A percentile compares a stretch with the other conserved stretches of the same genome.
phyloP scores from a whole-genome alignment of 2,797 vertebrate genomes.

The Girardinus metallicus region DNA sequence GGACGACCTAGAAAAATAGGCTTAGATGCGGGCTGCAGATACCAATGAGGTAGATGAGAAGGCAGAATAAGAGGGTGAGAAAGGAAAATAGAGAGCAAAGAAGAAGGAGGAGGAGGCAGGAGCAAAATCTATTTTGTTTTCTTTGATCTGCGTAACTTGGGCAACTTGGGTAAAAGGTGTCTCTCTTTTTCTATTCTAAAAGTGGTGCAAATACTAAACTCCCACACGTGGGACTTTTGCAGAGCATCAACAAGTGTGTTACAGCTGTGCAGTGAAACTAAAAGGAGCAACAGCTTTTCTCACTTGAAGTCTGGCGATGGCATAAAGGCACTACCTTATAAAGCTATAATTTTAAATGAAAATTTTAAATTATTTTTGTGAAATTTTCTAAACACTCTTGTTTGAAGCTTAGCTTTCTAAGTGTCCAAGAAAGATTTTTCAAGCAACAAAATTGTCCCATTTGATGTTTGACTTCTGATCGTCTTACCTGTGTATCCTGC shows the following conservation, averaged over 20 bases:
- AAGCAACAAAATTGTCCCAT: not conserved
- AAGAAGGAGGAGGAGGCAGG: conserved; percentile 18
- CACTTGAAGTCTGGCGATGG: not conserved
- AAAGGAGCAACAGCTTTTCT: not conserved
- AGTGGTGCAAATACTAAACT: conserved; percentile 41
- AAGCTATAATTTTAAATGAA: not conserved
- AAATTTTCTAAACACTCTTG: not conserved
- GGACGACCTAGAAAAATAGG: conserved; percentile 81
- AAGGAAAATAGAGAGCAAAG: conserved; percentile 20
- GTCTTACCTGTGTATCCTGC: conserved; percentile 97
- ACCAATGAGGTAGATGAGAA: conserved; percentile 68
- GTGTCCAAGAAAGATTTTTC: not conserved
- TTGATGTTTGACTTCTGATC: not conserved
- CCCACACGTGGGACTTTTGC: conserved; percentile 44
- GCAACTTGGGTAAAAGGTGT: conserved; percentile 38
- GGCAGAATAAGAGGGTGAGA: conserved; percentile 50
- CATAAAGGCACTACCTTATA: not conserved
- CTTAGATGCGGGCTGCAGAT: conserved; percentile 82
- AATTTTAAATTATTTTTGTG: not conserved
- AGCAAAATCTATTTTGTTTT: conserved; percentile 51
- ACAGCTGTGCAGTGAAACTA: conserved; percentile 23
- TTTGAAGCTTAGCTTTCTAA: not conserved
- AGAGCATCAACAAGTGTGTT: conserved; percentile 52
- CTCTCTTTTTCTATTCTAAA: conserved; percentile 36
- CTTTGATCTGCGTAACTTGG: conserved; percentile 56